Evolutionary conservation across 2,113 vertebrate species (phyloP).

Genomic region (Gracilinanus agilis): DNA sequence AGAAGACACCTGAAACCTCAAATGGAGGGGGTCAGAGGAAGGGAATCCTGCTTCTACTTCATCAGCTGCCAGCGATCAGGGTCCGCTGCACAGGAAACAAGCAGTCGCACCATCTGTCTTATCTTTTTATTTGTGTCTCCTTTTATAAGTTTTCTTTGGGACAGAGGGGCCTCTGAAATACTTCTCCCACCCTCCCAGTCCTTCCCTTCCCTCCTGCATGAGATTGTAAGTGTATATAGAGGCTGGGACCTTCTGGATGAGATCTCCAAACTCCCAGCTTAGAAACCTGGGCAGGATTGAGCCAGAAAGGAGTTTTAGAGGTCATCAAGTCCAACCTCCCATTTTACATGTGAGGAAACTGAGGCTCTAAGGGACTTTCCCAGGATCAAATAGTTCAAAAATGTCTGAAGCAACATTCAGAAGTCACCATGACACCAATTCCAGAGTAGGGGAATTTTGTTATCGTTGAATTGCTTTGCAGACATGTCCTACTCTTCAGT

Average conservation of each 20-base stretch:
- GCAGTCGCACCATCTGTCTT: conserved; percentile 74
- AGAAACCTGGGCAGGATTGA: not conserved
- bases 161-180: fast-evolving
- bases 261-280: not conserved
- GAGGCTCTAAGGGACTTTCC: no score
- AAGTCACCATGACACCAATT: no score
- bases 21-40: conserved; percentile 75
- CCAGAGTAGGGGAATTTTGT: not conserved
- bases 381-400: no score
- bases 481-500: not conserved
- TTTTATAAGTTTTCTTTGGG: not conserved
- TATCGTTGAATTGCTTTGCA: not conserved
- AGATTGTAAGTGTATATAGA: not conserved
- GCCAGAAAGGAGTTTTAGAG: not conserved
- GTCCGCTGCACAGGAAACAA: conserved; percentile 73
- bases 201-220: not conserved
- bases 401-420: no score
- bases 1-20: conserved; percentile 83
- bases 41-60: conserved; percentile 63
- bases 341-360: no score
- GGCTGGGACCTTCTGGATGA: not conserved
- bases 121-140: conserved; percentile 62
- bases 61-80: conserved; percentile 72
- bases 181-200: conserved; percentile 17
- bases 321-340: not conserved